A percentile compares a stretch with the other conserved stretches of the same genome.
Evolutionary conservation across 2,888 invertebrate species (phyloP).

Genomic region (Lycocerus yunnanus): DNA sequence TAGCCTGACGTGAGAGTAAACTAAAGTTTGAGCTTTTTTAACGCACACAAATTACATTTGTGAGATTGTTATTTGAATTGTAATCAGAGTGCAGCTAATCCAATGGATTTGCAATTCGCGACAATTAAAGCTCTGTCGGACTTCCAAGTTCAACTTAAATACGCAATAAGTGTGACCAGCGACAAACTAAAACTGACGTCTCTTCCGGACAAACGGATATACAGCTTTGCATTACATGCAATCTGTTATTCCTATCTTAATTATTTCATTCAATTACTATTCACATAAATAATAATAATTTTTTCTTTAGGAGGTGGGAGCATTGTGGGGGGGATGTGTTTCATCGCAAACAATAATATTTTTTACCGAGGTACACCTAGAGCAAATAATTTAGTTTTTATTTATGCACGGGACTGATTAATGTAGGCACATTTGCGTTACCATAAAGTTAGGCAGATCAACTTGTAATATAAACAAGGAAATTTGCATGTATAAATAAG

Average conservation of each 20-base stretch:
- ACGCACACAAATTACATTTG: constrained; percentile 7
- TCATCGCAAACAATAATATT: neutral
- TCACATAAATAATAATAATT: neutral
- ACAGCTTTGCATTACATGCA: constrained; percentile 44
- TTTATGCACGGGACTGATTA: neutral
- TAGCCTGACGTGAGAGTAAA: neutral
- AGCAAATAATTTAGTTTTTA: neutral
- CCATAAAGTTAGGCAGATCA: constrained; percentile 8
- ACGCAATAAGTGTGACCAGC: constrained; percentile 49
- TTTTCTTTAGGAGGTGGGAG: no score
- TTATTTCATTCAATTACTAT: neutral
- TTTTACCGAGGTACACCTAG: neutral
- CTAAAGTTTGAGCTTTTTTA: neutral
- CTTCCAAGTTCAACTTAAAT: constrained; percentile 41
- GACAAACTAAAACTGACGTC: constrained; percentile 45
- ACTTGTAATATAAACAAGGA: constrained; percentile 20
- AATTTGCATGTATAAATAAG: constrained; percentile 37
- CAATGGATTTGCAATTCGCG: constrained; percentile 40
- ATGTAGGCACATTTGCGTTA: neutral
- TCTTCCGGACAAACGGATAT: constrained; percentile 33
- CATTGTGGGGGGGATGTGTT: neutral
- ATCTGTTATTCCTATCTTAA: neutral
- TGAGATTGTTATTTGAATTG: constrained; percentile 39
- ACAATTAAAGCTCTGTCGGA: constrained; percentile 46
- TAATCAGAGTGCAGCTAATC: constrained; percentile 43